These are phyloP conservation scores for Phrixothrix hirtus DNA, from an alignment of 2,888 invertebrate genomes.

Conservation along the genomic window DNA sequence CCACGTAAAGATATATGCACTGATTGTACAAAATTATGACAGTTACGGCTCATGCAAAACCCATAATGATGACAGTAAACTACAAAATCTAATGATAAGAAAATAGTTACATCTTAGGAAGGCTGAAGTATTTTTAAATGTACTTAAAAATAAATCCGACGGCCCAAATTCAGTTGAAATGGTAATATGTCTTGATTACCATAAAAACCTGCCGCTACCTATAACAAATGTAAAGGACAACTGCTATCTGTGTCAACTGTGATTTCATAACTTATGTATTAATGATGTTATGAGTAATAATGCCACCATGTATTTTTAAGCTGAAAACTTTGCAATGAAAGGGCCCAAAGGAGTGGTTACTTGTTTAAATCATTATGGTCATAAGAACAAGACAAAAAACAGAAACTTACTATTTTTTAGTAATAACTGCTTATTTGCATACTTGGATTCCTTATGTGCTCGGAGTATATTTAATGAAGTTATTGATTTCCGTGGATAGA, in stretches of 20 bases:
- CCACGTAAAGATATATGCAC: no score
- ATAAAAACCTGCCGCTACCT: constrained; percentile 4
- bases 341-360: constrained; percentile 3
- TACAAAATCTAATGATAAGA: not conserved
- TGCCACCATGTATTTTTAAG: constrained; percentile 7
- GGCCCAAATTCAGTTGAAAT: not conserved
- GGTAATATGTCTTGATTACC: constrained; percentile 7
- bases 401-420: not conserved
- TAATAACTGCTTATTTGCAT: not conserved
- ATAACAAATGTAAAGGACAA: constrained; percentile 9
- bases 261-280: constrained; percentile 4
- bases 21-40: constrained; percentile 6
- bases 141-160: constrained; percentile 1
- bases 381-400: not conserved
- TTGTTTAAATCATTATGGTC: constrained; percentile 2
- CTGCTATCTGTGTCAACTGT: constrained; percentile 1
- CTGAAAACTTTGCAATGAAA: constrained; percentile 2
- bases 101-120: constrained; percentile 11
- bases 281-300: not conserved
- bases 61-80: constrained; percentile 1
- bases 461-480: constrained; percentile 3
- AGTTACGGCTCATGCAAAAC: not conserved
- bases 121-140: constrained; percentile 4
- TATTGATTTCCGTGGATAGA: constrained; percentile 5
- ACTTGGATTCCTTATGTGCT: constrained; percentile 1